Base-by-base conservation (phyloP, 2,888 invertebrate genomes). In the Netelia melanura region DNA sequence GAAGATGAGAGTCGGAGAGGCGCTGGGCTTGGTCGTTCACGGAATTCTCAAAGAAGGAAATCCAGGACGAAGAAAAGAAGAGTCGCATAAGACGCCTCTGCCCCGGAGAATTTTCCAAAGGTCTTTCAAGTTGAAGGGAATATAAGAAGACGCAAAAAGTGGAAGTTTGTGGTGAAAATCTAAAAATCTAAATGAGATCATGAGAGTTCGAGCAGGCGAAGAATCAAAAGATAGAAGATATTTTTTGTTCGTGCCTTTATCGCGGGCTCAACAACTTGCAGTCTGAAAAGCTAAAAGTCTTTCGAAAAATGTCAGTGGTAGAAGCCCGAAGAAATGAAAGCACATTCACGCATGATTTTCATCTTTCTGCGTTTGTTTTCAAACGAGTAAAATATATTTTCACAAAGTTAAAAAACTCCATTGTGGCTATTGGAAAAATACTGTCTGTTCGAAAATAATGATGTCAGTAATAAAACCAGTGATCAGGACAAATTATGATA, bases 231-330 rank as follows among this genome's bases (percentile, higher is more conserved):
- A 38, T 8, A 2, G 38, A 38, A 38, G 6, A 5, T 38, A 6
- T 6, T 38, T 38, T 38, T 38, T 6, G 38, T 38, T 23, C 67
- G 43, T 21, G 23, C 44, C 5, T 25, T 68, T 71, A 71, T 52
- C 11, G 64, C 48, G 25, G 2, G 30, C 62, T 25, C 23, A 11
- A 72, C 21, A 21, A 21, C 21, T 21, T 21, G 21, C 21, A 21
- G 21, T 21, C 21, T 21, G 21, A 21, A 21, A 21, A 21, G 78
- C 62, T 82, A 65, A 86, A 84, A 87, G 84, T 86, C 78, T 79
- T 78, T 75, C 61, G 23, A 17, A 52, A 11, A 79, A 86, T 85
- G 86, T 87, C 86, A 87, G 86, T 86, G 86, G 72, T 58, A 21
- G 54, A 56, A 44, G 71, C 64, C 70, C 78, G 67, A 81, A 67